Percentiles rank a stretch among this genome's conserved stretches.
phyloP scores from a whole-genome alignment of 2,888 invertebrate genomes.

The Limenitis camilla region DNA sequence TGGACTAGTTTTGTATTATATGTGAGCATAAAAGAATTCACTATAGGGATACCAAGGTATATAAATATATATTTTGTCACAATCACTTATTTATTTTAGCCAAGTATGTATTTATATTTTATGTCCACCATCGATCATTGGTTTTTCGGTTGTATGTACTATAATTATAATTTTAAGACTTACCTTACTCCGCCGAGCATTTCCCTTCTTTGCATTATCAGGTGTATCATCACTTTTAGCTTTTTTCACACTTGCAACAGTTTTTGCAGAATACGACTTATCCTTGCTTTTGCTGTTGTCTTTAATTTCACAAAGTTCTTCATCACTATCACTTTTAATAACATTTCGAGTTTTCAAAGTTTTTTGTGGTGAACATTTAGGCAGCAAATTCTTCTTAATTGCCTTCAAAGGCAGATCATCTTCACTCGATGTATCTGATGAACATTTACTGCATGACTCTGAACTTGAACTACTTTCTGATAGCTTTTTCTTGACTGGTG shows the following conservation, averaged over 20 bases:
- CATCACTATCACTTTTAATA: constrained; percentile 52
- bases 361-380: constrained; percentile 48
- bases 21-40: too few species aligned
- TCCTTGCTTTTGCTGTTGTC: constrained; percentile 51
- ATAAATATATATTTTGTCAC: too few species aligned
- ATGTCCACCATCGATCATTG: too few species aligned
- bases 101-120: too few species aligned
- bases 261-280: constrained; percentile 46
- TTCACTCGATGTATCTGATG: constrained; percentile 63
- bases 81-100: too few species aligned
- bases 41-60: too few species aligned
- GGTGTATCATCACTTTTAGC: constrained; percentile 51
- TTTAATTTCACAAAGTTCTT: constrained; percentile 46
- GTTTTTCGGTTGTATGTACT: too few species aligned
- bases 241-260: constrained; percentile 47
- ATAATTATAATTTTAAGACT: constrained; percentile 26
- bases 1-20: too few species aligned
- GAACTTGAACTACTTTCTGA: constrained; percentile 67
- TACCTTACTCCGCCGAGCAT: constrained; percentile 62
- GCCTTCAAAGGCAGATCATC: constrained; percentile 62
- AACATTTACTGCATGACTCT: constrained; percentile 68
- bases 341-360: constrained; percentile 36
- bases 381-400: constrained; percentile 54
- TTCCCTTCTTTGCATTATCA: constrained; percentile 46
- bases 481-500: constrained; percentile 32